These are phyloP conservation scores for Amblyteles armatorius DNA, from an alignment of 2,888 invertebrate genomes.

Conservation along the genomic window DNA sequence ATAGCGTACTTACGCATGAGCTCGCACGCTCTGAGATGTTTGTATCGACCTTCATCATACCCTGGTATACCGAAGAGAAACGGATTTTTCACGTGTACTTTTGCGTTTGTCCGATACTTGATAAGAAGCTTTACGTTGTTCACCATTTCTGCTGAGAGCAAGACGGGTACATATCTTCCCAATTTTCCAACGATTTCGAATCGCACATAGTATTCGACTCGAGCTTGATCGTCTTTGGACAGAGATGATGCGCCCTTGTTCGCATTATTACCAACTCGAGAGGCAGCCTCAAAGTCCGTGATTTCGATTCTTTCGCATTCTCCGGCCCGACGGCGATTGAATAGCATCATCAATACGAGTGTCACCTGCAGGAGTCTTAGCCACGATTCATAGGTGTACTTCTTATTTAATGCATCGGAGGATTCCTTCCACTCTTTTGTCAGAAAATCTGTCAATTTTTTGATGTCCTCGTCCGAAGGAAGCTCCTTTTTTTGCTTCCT, in stretches of 20 bases:
- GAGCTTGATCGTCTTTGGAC: conserved; percentile 23
- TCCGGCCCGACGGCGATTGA: conserved; percentile 44
- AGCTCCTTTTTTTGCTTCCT: conserved; percentile 41
- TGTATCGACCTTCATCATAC: conserved; percentile 23
- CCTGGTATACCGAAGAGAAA: conserved; percentile 57
- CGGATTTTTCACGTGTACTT: conserved; percentile 42
- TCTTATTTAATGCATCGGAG: too few species aligned
- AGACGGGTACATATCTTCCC: conserved; percentile 36
- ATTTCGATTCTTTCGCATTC: conserved; percentile 39
- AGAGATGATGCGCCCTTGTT: conserved; percentile 19
- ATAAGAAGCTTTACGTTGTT: conserved; percentile 24
- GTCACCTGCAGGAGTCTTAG: conserved; percentile 17
- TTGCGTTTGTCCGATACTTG: conserved; percentile 22
- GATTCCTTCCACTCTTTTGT: conserved; percentile 33
- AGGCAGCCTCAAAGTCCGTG: conserved; percentile 1
- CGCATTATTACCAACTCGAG: conserved; percentile 9
- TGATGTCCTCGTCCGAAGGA: conserved; percentile 45
- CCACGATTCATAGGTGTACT: conserved; percentile 11
- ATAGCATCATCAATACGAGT: conserved; percentile 28
- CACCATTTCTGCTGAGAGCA: conserved; percentile 38
- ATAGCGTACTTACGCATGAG: conserved; percentile 41
- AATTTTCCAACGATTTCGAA: conserved; percentile 43
- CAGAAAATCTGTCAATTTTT: conserved; percentile 32
- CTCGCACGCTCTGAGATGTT: conserved; percentile 40
- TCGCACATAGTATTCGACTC: conserved; percentile 34